Base-by-base conservation (phyloP, 2,797 vertebrate genomes). In the Yasuhikotakia modesta region DNA sequence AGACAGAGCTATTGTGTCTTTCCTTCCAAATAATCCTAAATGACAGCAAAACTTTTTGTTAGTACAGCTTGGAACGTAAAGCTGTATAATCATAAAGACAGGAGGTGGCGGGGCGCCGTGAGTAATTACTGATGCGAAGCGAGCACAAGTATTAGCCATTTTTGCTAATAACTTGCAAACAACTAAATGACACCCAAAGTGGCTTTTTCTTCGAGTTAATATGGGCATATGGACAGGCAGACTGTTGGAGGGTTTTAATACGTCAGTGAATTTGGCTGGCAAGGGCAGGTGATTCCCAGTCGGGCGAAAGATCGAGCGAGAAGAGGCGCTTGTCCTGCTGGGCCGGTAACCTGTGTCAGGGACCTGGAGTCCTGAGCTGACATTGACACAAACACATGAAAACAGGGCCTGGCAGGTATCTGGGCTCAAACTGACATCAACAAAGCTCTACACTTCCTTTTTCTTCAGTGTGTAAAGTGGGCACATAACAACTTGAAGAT, bases 221-320 rank as follows among this genome's bases (percentile, higher is more conserved):
- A 61, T 84, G 82, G 85, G 83, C 86, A 87, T 85, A 87, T 85
- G 87, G 86, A 73, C 81, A 85, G 79, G 71, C 85, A 87, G 83
- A 78, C 83, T 86, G 81, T 74, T 77, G 81, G 82, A 86, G 79
- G 79, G 50, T 71, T 76, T 75, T 82, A 75, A 78, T 71, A 88
- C 87, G 84, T 86, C 86, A 87, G 83, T 78, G 76, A 83, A 79
- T 84, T 60, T 85, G 78, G 81, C 82, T 80, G 79, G 82, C 78
- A 79, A 68, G 77, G 39, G 45, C 66, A 81, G 83, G 87, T 86
- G 81, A 86, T 88, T 87, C 86, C 86, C 86, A 87, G 85, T 88
- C 79, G 84, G 81, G 80, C 77, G 74, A 82, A 70, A 78, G 81
- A 70, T 73, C 60, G 79, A 79, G 70, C 21, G 55, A 58, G 72